Evolutionary conservation across 2,113 vertebrate genomes (phyloP), one percentile per base, ranked within the genome.

Genomic region (Capreolus pygargus): DNA sequence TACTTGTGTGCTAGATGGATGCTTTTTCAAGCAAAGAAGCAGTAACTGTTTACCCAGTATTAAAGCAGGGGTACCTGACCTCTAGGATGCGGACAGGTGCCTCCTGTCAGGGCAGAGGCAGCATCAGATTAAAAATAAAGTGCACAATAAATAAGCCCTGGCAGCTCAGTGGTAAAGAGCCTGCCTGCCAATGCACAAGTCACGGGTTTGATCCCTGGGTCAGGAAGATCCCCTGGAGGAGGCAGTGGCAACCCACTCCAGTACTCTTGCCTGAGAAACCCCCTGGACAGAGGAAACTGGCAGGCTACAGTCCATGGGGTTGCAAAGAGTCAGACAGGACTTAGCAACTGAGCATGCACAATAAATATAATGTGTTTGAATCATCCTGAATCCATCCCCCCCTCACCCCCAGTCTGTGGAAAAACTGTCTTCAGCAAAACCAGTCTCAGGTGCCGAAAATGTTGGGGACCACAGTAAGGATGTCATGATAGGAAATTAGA

Each of bases 381-480:
- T 76, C 39, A 76, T 43, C 70, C 1, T 0, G 23, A 76, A 43
- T 43, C 70, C 39, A 76, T 43, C 10, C 67, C 36, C 36, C 19
- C 36, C 36, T 23, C 23, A 43, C 70, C 39, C 23, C 70, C 6
- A 13, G 39, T 27, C 12, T 0, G 1, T 27, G 23, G 39, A 15
- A 43, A 76, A 76, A 76, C 2, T 27, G 23, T 43, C 39, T 27
- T 43, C 23, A 0, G 1, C 0, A 0, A 76, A 43, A 43, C 39
- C 70, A 76, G 23, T 43, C 70, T 12, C 70, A 76, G 70, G 23
- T 76, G 70, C 12, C 1, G 0, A 76, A 43, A 76, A 43, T 11
- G 23, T 43, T 76, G 12, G 11, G 70, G 39, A 76, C 39, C 23
- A 27, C 1, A 0, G 70, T 25, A 76, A 76, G 54, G 58, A 92